phyloP scores from a whole-genome alignment of 2,888 invertebrate genomes.

The Platypus cylindrus region DNA sequence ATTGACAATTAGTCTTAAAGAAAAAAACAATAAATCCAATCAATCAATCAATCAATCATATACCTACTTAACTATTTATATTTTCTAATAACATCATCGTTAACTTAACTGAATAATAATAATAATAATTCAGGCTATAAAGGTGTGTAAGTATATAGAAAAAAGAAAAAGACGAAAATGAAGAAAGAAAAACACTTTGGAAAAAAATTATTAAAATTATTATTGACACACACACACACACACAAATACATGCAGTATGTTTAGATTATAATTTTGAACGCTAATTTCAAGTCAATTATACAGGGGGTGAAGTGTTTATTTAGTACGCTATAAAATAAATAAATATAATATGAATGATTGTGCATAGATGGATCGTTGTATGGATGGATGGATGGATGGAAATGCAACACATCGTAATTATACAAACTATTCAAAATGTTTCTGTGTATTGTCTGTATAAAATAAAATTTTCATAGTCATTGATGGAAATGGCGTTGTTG shows the following conservation, averaged over 20 bases:
- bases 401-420: slow-evolving; percentile 16
- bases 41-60: too few species aligned
- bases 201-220: slow-evolving; percentile 6
- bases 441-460: slow-evolving; percentile 8
- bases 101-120: too few species aligned
- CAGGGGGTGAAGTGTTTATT: slow-evolving; percentile 16
- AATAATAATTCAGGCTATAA: too few species aligned
- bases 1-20: too few species aligned
- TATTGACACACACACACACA: slow-evolving; percentile 5
- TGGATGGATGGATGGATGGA: too few species aligned
- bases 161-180: neutral
- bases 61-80: too few species aligned
- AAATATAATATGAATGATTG: too few species aligned
- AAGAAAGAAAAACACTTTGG: neutral
- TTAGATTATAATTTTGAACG: slow-evolving; percentile 13
- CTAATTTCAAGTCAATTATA: slow-evolving; percentile 16
- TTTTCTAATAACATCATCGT: too few species aligned
- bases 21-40: too few species aligned
- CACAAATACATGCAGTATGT: too few species aligned
- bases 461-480: slow-evolving; percentile 11
- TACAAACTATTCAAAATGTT: slow-evolving; percentile 10
- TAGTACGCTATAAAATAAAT: slow-evolving; percentile 10
- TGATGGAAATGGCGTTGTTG: slow-evolving; percentile 7
- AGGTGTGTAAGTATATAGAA: too few species aligned
- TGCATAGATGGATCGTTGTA: too few species aligned